phyloP scores from a whole-genome alignment of 37 sponge, comb jelly and placozoan genomes.

The Dysidea cf. avara region DNA sequence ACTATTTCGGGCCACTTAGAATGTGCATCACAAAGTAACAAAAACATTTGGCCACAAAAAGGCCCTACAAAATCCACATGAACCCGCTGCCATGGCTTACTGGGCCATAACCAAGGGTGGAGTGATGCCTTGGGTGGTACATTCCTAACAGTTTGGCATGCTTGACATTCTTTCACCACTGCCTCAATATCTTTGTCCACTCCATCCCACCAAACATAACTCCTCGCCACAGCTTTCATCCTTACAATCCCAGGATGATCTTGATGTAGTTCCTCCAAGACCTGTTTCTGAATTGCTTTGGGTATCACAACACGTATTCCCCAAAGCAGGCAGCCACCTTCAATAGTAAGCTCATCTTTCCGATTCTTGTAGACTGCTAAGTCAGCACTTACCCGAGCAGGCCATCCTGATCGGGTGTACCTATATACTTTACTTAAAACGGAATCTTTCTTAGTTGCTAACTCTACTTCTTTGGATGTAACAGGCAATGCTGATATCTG shows the following conservation, averaged over 20 bases:
- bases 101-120: slow-evolving; percentile 57
- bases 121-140: slow-evolving; percentile 30
- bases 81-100: slow-evolving; percentile 30
- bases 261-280: slow-evolving; percentile 20
- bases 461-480: too few species aligned
- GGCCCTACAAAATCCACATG: slow-evolving; percentile 69
- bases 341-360: slow-evolving; percentile 19
- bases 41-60: slow-evolving; percentile 37
- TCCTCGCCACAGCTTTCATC: slow-evolving; percentile 59
- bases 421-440: slow-evolving; percentile 42
- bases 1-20: slow-evolving; percentile 62
- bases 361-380: slow-evolving; percentile 10
- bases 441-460: slow-evolving; percentile 31
- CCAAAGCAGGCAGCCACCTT: slow-evolving; percentile 30
- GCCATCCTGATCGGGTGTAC: slow-evolving; percentile 39
- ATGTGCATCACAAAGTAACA: slow-evolving; percentile 30
- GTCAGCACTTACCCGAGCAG: background rate
- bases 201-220: slow-evolving; percentile 57
- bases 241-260: slow-evolving; percentile 45
- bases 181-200: slow-evolving; percentile 31
- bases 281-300: background rate
- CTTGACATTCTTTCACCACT: slow-evolving; percentile 25
- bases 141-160: slow-evolving; percentile 20
- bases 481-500: slow-evolving; percentile 18
- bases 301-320: slow-evolving; percentile 37